Conservation (phyloP, 2,797 vertebrate species). For the Pangasius sanitwongsei region DNA sequence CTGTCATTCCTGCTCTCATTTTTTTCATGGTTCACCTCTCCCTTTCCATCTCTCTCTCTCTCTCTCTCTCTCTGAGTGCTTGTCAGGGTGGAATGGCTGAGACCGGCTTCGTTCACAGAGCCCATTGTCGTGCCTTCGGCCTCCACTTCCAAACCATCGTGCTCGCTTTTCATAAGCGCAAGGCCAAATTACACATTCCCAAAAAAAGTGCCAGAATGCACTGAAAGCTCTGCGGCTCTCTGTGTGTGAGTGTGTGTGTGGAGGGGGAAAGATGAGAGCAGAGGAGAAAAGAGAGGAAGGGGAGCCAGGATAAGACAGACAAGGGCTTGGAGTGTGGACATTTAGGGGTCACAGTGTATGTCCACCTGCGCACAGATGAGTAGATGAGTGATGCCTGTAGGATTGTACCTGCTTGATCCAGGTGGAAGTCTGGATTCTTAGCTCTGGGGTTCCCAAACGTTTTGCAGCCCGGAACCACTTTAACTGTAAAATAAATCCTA, state of each 20-base stretch:
- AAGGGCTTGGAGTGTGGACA: slow-evolving; percentile 22
- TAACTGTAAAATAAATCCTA: not conserved
- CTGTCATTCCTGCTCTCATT: slow-evolving; percentile 43
- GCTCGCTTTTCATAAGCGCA: slow-evolving; percentile 30
- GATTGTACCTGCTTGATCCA: slow-evolving; percentile 25
- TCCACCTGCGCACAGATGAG: slow-evolving; percentile 35
- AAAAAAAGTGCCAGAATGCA: slow-evolving; percentile 26
- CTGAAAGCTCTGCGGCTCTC: slow-evolving; percentile 20
- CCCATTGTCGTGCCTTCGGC: slow-evolving; percentile 38
- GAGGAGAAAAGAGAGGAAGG: slow-evolving; percentile 29
- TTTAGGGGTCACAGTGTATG: slow-evolving; percentile 36
- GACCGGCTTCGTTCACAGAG: slow-evolving; percentile 43
- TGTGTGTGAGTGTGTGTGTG: slow-evolving; percentile 13
- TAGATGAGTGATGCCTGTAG: slow-evolving; percentile 21
- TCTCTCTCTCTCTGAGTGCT: slow-evolving; percentile 28
- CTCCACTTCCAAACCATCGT: slow-evolving; percentile 31
- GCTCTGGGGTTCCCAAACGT: too few species aligned
- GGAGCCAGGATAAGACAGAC: slow-evolving; percentile 16
- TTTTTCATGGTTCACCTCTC: slow-evolving; percentile 49
- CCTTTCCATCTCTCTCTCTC: slow-evolving; percentile 43
- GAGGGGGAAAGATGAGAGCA: slow-evolving; percentile 26
- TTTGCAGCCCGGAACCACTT: not conserved
- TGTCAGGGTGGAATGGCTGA: slow-evolving; percentile 76
- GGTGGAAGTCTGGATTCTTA: slow-evolving; percentile 24
- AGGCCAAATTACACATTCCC: slow-evolving; percentile 37